A percentile compares a stretch with the other conserved stretches of the same genome.
phyloP scores from a whole-genome alignment of 2,797 vertebrate species.

The Miichthys miiuy region DNA sequence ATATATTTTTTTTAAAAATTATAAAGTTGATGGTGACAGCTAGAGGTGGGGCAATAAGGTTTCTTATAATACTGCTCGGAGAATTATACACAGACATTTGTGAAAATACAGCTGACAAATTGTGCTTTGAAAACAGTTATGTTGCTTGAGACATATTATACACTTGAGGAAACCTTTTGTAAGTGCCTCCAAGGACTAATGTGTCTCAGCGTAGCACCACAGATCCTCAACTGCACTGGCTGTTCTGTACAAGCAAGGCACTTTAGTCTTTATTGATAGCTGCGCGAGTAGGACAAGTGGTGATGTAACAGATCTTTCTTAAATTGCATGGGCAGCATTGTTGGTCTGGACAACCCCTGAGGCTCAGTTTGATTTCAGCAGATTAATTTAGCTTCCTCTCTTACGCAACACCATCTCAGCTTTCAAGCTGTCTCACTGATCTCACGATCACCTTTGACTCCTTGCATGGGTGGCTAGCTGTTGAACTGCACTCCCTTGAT shows the following conservation, averaged over 20 bases:
- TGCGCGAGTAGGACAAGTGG: slow-evolving; percentile 61
- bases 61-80: neutral
- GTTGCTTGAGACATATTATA: slow-evolving; percentile 40
- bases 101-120: slow-evolving; percentile 42
- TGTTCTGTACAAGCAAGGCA: slow-evolving; percentile 58
- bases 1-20: neutral
- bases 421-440: slow-evolving; percentile 75
- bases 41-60: neutral
- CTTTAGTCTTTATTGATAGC: slow-evolving; percentile 71
- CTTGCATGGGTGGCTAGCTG: slow-evolving; percentile 73
- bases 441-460: slow-evolving; percentile 77
- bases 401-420: slow-evolving; percentile 79
- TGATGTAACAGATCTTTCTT: slow-evolving; percentile 81
- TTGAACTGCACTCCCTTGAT: slow-evolving; percentile 67
- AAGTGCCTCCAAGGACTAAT: slow-evolving; percentile 38
- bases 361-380: slow-evolving; percentile 81
- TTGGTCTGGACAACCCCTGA: slow-evolving; percentile 70
- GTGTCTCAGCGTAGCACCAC: slow-evolving; percentile 25
- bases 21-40: neutral
- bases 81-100: slow-evolving; percentile 37
- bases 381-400: slow-evolving; percentile 81
- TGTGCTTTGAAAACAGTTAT: slow-evolving; percentile 31
- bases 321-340: slow-evolving; percentile 78
- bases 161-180: slow-evolving; percentile 67
- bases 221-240: slow-evolving; percentile 48